These are phyloP conservation scores for Kradibia gibbosae DNA, from an alignment of 1,140 invertebrate species.

Conservation along the genomic window DNA sequence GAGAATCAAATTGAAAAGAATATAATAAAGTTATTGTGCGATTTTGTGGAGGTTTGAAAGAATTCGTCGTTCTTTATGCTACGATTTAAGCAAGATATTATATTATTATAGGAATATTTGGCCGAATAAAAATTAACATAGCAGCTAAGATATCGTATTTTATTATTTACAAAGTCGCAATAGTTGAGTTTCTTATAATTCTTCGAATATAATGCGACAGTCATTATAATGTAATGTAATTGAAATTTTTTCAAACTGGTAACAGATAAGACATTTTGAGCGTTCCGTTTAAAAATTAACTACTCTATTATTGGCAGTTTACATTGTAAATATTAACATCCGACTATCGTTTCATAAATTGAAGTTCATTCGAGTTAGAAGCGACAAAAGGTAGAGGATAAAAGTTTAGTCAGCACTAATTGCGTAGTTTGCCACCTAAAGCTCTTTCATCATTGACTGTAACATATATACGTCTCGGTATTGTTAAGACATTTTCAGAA, in stretches of 20 bases:
- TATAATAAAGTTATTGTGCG: too few species aligned
- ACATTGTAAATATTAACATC: conserved; percentile 18
- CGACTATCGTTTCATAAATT: conserved; percentile 15
- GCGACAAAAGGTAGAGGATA: conserved; percentile 23
- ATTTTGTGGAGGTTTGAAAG: too few species aligned
- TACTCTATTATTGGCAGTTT: neutral
- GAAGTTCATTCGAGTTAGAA: conserved; percentile 26
- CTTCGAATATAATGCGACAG: too few species aligned
- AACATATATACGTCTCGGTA: neutral
- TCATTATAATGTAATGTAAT: neutral
- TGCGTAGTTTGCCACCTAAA: conserved; percentile 12
- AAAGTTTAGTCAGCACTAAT: conserved; percentile 31
- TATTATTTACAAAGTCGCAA: too few species aligned
- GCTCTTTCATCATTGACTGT: conserved; percentile 20
- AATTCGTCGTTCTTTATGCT: too few species aligned
- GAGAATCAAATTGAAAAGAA: too few species aligned
- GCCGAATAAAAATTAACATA: too few species aligned
- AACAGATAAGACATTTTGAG: neutral
- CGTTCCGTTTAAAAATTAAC: neutral
- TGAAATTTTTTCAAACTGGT: neutral
- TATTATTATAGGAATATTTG: too few species aligned
- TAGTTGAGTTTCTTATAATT: too few species aligned
- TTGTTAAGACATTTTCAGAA: neutral
- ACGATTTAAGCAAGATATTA: too few species aligned
- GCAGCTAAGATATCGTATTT: too few species aligned